A percentile compares a stretch with the other conserved stretches of the same genome.
phyloP scores from a whole-genome alignment of 2,888 invertebrate species.

The Ephialtes manifestator region DNA sequence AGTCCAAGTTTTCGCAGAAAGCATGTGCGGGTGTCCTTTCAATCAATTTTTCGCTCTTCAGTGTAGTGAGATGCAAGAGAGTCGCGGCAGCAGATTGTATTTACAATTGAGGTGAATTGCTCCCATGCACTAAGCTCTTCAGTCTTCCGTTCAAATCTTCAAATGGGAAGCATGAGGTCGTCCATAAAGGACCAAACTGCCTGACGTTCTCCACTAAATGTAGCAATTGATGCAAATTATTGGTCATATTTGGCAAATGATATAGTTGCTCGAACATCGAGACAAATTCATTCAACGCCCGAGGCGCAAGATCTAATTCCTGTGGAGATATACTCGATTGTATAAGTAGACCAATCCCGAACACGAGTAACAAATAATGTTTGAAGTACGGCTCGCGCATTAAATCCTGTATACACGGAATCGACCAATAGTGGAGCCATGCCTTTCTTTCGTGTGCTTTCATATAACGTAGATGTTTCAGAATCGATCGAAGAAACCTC shows the following conservation, averaged over 20 bases:
- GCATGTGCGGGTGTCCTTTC: background rate
- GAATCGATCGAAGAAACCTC: constrained; percentile 33
- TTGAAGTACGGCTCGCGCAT: constrained; percentile 59
- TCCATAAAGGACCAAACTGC: constrained; percentile 60
- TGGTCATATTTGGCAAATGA: constrained; percentile 33
- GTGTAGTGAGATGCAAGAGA: constrained; percentile 29
- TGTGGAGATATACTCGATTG: constrained; percentile 44
- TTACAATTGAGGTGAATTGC: constrained; percentile 38
- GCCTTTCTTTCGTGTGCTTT: constrained; percentile 51
- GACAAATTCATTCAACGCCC: constrained; percentile 59
- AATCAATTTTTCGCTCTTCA: constrained; percentile 20
- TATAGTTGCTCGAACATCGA: constrained; percentile 58
- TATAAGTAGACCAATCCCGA: constrained; percentile 55
- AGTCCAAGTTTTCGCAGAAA: constrained; percentile 18
- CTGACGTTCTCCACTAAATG: constrained; percentile 52
- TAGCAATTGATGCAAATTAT: constrained; percentile 62
- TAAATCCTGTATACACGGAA: constrained; percentile 43
- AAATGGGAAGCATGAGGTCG: constrained; percentile 62
- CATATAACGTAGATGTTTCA: constrained; percentile 28
- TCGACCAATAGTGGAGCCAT: constrained; percentile 54
- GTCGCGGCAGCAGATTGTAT: constrained; percentile 28
- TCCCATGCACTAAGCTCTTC: constrained; percentile 52
- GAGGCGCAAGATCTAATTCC: constrained; percentile 53
- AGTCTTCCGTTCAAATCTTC: constrained; percentile 63
- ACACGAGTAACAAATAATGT: constrained; percentile 63